Base-by-base conservation (phyloP, 2,888 invertebrate species). In the Anarsia innoxiella region DNA sequence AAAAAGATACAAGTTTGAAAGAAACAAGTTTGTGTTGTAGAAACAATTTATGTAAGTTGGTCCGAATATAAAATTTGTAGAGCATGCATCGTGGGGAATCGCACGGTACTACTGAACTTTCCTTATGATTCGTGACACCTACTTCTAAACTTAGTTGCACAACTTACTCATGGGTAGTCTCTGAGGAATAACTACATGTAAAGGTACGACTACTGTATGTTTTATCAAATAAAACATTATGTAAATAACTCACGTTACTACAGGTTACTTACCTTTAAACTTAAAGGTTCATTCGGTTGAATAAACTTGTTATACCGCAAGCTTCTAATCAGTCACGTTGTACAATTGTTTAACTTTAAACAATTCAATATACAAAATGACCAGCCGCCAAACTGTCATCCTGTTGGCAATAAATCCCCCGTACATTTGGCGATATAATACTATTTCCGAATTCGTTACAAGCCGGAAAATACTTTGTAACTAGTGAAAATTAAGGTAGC, bases 381-480 rank as follows among this genome's bases (percentile, higher is more conserved):
- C 19, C 19, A 25, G n/a, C 25, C n/a, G n/a, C n/a, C 25, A 25
- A 25, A 4, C 2, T n/a, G 8, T 9, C 25, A 9, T 25, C 25
- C 25, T n/a, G n/a, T n/a, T 4, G 2, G n/a, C 25, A 25, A n/a
- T 9, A 25, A 4, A 4, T n/a, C n/a, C 25, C 25, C 3, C 4
- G 27, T n/a, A 23, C 23, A 31, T 33, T 28, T 12, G 25, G 29
- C 14, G 29, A 10, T 27, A 37, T 40, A 36, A 40, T 26, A 13
- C 25, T 25, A 40, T 40, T 49, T 47, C 40, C 45, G 45, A 34
- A 35, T 32, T 34, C 40, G 36, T 41, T 42, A 39, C 35, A 34
- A 29, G 34, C 46, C 46, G 45, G 49, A 47, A 45, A 39, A 46
- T 37, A 40, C 38, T 41, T 45, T 42, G 30, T 37, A 37, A 42